Percentiles rank a stretch among this genome's conserved stretches.
Evolutionary conservation across 2,797 vertebrate genomes (phyloP).

Genomic region (Macrochelys suwanniensis): DNA sequence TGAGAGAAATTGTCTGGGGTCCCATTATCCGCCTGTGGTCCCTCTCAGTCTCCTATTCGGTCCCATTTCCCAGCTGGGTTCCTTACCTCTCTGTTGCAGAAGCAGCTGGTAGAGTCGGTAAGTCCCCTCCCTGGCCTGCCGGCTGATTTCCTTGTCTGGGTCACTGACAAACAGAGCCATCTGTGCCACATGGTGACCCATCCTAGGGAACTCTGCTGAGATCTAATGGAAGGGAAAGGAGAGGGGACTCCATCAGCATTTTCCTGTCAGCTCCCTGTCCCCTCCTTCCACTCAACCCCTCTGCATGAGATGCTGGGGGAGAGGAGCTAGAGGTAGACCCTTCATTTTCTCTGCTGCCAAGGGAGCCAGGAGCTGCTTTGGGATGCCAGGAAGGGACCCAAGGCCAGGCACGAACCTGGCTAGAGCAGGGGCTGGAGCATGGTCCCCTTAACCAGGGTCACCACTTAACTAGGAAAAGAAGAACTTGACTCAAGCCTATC

Average conservation of each 20-base stretch:
- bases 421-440: not conserved
- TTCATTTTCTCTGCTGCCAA: no score
- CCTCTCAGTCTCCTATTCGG: no score
- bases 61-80: not conserved
- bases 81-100: not conserved
- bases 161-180: not conserved
- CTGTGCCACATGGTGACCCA: not conserved
- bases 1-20: no score
- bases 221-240: not conserved
- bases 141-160: not conserved
- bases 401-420: no score
- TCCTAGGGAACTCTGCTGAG: not conserved
- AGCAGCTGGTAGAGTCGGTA: not conserved
- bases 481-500: not conserved
- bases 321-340: no score
- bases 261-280: not conserved
- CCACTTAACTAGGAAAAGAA: not conserved
- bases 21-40: no score
- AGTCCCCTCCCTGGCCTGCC: not conserved
- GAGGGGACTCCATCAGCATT: not conserved
- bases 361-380: no score
- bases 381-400: not conserved
- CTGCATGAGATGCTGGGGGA: not conserved
- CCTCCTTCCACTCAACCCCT: not conserved
- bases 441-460: not conserved